These are phyloP conservation scores for Eubucco bourcierii DNA, from an alignment of 2,113 vertebrate species.

Conservation along the genomic window DNA sequence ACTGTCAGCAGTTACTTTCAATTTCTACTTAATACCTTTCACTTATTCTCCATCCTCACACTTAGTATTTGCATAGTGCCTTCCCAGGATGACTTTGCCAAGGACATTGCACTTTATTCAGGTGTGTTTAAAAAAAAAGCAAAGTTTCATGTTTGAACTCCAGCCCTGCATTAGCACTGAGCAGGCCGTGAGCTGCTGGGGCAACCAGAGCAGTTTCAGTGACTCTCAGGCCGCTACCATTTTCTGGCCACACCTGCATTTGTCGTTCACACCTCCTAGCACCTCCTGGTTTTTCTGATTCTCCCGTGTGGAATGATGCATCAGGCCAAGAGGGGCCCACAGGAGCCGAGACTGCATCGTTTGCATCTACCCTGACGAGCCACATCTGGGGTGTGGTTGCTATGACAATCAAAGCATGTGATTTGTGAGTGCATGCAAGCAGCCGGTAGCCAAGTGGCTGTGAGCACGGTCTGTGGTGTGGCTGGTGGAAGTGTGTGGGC, in stretches of 20 bases:
- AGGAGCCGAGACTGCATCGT: background rate
- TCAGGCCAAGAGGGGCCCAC: background rate
- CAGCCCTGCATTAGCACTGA: background rate
- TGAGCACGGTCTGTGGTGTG: background rate
- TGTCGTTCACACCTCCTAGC: background rate
- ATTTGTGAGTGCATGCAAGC: background rate
- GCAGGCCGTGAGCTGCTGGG: background rate
- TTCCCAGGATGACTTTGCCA: slow-evolving; percentile 39
- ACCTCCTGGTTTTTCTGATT: background rate
- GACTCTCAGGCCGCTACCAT: background rate
- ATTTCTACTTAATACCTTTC: slow-evolving; percentile 64
- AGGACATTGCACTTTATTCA: slow-evolving; percentile 11
- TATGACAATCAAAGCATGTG: background rate
- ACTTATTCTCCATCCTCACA: slow-evolving; percentile 53
- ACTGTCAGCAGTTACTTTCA: slow-evolving; percentile 59
- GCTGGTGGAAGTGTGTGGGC: background rate
- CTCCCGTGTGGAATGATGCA: background rate
- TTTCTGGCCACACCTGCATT: background rate
- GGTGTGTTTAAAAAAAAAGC: slow-evolving; percentile 3
- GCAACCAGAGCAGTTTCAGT: background rate
- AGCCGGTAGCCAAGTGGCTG: background rate
- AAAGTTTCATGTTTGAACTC: slow-evolving; percentile 17
- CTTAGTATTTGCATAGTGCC: slow-evolving; percentile 61
- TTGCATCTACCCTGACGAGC: background rate
- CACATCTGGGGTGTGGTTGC: background rate